Evolutionary conservation across 2,113 vertebrate genomes (phyloP).

Genomic region (Gorsachius goisagi): DNA sequence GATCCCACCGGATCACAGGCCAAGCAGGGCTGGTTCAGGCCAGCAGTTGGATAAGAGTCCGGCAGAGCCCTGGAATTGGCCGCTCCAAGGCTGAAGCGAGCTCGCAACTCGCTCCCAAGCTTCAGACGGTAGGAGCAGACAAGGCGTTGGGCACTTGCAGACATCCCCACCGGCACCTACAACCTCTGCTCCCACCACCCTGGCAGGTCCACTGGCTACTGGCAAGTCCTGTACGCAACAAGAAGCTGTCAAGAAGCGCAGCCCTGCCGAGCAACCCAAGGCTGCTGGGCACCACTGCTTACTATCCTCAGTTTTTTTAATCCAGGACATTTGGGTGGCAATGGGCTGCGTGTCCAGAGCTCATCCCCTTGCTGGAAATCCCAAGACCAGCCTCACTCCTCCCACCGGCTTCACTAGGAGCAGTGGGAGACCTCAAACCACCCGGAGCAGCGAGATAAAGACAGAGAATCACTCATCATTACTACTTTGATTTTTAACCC

Average conservation of each 20-base stretch:
- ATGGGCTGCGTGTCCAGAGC: rapidly evolving
- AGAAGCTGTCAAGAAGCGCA: background rate
- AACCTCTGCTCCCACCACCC: background rate
- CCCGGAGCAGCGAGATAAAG: background rate
- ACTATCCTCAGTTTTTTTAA: background rate
- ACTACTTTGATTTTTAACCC: background rate
- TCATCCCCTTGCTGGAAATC: background rate
- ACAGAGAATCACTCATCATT: background rate
- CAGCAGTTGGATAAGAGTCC: background rate
- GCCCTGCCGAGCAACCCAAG: background rate
- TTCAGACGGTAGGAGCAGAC: background rate
- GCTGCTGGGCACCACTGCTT: background rate
- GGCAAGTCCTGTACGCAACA: background rate
- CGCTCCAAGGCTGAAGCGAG: background rate
- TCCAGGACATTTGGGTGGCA: background rate
- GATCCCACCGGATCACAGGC: background rate
- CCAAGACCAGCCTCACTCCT: background rate
- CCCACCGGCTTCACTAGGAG: background rate
- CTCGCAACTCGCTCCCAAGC: background rate
- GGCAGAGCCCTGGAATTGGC: background rate
- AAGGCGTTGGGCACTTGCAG: background rate
- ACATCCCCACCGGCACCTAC: background rate
- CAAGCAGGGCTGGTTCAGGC: background rate
- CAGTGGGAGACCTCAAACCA: background rate
- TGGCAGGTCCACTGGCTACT: rapidly evolving